phyloP scores from a whole-genome alignment of 1,140 invertebrate species.

The Sweltsa coloradensis region DNA sequence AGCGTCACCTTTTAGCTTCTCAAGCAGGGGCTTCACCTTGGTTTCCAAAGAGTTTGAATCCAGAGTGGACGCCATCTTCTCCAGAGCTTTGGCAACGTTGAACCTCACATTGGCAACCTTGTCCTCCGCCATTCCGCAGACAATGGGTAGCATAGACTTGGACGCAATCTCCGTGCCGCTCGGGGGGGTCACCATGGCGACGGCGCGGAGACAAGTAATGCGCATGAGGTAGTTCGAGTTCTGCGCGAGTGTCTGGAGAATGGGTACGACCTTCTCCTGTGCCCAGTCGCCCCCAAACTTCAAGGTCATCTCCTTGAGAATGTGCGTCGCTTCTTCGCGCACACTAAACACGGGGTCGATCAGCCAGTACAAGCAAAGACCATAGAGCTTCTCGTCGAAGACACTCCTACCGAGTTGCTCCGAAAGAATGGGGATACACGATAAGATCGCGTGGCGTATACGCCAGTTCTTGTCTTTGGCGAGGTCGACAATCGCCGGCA shows the following conservation, averaged over 20 bases:
- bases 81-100: slow-evolving; percentile 1
- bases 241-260: slow-evolving; percentile 65
- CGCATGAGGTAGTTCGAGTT: slow-evolving; percentile 97
- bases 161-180: slow-evolving; percentile 89
- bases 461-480: slow-evolving; percentile 99
- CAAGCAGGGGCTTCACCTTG: slow-evolving; percentile 49
- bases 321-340: slow-evolving; percentile 93
- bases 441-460: slow-evolving; percentile 90
- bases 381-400: slow-evolving; percentile 96
- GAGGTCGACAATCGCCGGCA: slow-evolving; percentile 98
- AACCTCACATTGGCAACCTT: background rate
- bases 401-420: slow-evolving; percentile 94
- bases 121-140: background rate
- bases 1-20: slow-evolving; percentile 83
- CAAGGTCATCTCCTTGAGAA: slow-evolving; percentile 93
- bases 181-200: slow-evolving; percentile 92
- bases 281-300: slow-evolving; percentile 98
- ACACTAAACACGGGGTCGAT: slow-evolving; percentile 80
- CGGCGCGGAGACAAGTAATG: slow-evolving; percentile 98
- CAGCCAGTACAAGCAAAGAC: slow-evolving; percentile 78
- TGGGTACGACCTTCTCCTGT: slow-evolving; percentile 91
- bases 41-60: background rate
- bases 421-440: slow-evolving; percentile 98
- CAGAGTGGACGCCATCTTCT: background rate
- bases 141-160: slow-evolving; percentile 30